phyloP scores from a whole-genome alignment of 2,113 vertebrate species.

The Oenanthe oenanthe region DNA sequence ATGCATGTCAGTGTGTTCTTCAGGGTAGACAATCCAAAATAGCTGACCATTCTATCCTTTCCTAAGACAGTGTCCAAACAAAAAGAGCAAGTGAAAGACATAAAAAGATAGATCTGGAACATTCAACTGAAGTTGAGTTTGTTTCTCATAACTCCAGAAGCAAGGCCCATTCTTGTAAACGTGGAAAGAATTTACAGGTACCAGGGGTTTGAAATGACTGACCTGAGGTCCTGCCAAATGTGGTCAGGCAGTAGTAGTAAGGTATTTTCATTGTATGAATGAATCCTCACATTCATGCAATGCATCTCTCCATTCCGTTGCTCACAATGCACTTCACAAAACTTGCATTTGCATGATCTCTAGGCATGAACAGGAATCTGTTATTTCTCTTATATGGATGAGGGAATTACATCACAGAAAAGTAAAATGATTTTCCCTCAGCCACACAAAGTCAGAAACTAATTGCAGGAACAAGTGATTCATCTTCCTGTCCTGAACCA shows the following conservation, averaged over 20 bases:
- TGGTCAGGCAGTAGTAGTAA: neutral
- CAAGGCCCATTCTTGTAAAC: neutral
- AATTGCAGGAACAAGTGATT: neutral
- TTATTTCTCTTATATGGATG: rapidly evolving
- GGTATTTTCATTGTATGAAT: neutral
- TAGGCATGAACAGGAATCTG: neutral
- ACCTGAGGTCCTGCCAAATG: neutral
- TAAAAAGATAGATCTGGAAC: neutral
- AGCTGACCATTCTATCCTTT: neutral
- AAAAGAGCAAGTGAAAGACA: neutral
- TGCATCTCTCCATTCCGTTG: neutral
- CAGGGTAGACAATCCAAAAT: neutral
- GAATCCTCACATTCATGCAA: neutral
- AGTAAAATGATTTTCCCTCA: neutral
- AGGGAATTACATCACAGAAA: neutral
- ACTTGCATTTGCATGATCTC: neutral
- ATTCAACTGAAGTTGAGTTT: neutral
- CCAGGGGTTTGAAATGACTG: neutral
- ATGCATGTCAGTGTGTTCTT: neutral
- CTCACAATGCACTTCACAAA: neutral
- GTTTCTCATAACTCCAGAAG: neutral
- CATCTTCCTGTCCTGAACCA: neutral
- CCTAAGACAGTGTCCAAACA: no score
- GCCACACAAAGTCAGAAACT: neutral
- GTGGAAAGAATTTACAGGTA: neutral